Base-by-base conservation (phyloP, 2,888 invertebrate species). In the Cosmia pyralina region DNA sequence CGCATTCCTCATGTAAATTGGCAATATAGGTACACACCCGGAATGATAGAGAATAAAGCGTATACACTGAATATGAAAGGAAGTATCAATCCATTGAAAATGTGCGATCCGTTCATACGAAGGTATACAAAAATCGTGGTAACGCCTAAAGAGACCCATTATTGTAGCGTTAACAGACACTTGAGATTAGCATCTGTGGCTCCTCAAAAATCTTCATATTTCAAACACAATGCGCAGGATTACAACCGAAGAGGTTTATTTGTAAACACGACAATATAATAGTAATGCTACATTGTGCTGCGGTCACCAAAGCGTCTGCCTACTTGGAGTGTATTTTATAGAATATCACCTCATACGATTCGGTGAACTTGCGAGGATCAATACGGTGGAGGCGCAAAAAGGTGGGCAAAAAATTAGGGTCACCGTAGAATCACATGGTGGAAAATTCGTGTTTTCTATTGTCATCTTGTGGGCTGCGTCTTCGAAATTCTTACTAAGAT, bases 111-210 rank as follows among this genome's bases (percentile, higher is more conserved):
- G 82, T 90, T 90, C 93, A 93, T 93, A 92, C 89, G 90, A 86
- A 85, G 91, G 87, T 86, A 90, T 86, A 91, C 90, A 92, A 92
- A 91, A 90, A 87, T 93, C 92, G 93, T 91, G 93, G 94, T 92
- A 88, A 92, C 91, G 90, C 88, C 90, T 93, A 93, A 94, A 94
- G 92, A 93, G 92, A 90, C 86, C 92, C 94, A 95, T 96, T 96
- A 95, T 96, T 90, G 90, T 87, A 92, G 92, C 93, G 95, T 95
- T 95, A 95, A 95, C 94, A 93, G 94, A 96, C 96, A 96, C 96
- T 96, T 96, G 96, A 96, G 96, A 96, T 96, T 96, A 96, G 95
- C 96, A 96, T 96, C 96, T 96, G 96, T 94, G 91, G 91, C 89
- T 93, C 91, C 91, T 93, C 93, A 90, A 89, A 89, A 93, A 92